phyloP scores from a whole-genome alignment of 2,797 vertebrate genomes.

The Gymnoscopelus braueri region DNA sequence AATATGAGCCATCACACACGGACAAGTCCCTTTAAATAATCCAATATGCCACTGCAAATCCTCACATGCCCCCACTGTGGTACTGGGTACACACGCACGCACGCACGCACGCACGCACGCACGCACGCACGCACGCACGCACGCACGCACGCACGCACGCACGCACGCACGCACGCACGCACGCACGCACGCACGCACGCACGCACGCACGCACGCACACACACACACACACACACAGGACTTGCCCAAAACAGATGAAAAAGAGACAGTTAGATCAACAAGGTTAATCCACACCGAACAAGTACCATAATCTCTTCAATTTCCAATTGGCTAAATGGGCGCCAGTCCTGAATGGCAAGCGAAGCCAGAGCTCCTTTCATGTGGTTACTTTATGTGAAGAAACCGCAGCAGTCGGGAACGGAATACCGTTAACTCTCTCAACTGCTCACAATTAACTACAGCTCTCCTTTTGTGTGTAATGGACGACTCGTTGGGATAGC shows the following conservation, averaged over 20 bases:
- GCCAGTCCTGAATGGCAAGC: not conserved
- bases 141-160: too few relatives aligned
- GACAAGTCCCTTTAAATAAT: conserved; percentile 24
- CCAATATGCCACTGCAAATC: conserved; percentile 36
- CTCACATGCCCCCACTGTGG: conserved; percentile 12
- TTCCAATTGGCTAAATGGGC: not conserved
- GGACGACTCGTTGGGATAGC: conserved; percentile 8
- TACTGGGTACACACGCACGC: conserved; percentile 16
- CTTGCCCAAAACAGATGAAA: not conserved
- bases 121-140: too few relatives aligned
- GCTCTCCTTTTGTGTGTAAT: conserved; percentile 8
- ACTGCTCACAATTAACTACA: not conserved
- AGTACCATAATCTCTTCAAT: conserved; percentile 4
- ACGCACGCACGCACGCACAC: conserved; percentile 4
- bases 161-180: too few relatives aligned
- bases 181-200: too few relatives aligned
- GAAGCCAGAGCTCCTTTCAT: conserved; percentile 12
- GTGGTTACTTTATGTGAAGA: conserved; percentile 4
- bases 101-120: not conserved
- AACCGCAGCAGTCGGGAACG: conserved; percentile 14
- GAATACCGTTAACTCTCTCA: not conserved
- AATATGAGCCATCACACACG: conserved; percentile 3
- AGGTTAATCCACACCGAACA: conserved; percentile 5
- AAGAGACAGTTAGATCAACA: not conserved
- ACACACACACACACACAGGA: conserved; percentile 10